A percentile compares a stretch with the other conserved stretches of the same genome.
phyloP scores from a whole-genome alignment of 2,113 vertebrate species.

The Nibea coibor region DNA sequence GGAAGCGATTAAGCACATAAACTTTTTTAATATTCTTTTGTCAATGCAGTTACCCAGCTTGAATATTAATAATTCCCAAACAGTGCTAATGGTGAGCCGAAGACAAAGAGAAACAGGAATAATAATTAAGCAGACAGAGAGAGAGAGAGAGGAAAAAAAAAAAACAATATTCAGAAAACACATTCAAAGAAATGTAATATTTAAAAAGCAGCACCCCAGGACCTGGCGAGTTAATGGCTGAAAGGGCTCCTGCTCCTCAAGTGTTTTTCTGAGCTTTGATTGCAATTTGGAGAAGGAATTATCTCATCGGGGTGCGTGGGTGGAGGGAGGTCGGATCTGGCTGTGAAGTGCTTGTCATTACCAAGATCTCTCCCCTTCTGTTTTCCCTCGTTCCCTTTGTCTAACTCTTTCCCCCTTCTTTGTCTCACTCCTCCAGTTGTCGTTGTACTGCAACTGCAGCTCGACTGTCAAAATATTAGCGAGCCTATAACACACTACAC shows the following conservation, averaged over 20 bases:
- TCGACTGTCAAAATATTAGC: slow-evolving; percentile 50
- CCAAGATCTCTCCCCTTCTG: slow-evolving; percentile 69
- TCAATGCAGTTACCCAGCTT: slow-evolving; percentile 42
- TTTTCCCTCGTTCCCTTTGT: slow-evolving; percentile 69
- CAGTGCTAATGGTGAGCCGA: slow-evolving; percentile 35
- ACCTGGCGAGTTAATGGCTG: slow-evolving; percentile 82
- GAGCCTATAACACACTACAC: slow-evolving; percentile 10
- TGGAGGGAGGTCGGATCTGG: slow-evolving; percentile 78
- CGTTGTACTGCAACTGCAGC: slow-evolving; percentile 52
- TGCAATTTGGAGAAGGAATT: slow-evolving; percentile 85
- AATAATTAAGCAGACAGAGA: slow-evolving; percentile 50
- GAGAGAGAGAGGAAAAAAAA: slow-evolving; percentile 37
- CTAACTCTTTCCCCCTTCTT: slow-evolving; percentile 55
- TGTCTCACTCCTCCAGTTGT: slow-evolving; percentile 54
- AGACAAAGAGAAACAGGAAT: slow-evolving; percentile 60
- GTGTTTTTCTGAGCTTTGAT: slow-evolving; percentile 86
- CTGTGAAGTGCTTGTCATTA: slow-evolving; percentile 84
- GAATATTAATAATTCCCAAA: slow-evolving; percentile 53
- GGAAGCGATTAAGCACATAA: slow-evolving; percentile 29
- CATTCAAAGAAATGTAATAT: slow-evolving; percentile 69
- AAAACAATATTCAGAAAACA: slow-evolving; percentile 63
- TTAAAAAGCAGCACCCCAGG: slow-evolving; percentile 79
- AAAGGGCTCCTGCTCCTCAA: slow-evolving; percentile 78
- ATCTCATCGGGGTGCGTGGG: slow-evolving; percentile 82
- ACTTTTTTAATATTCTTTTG: slow-evolving; percentile 42